These are phyloP conservation scores for Macrocentrus cingulum DNA, from an alignment of 1,140 invertebrate genomes.

Conservation along the genomic window DNA sequence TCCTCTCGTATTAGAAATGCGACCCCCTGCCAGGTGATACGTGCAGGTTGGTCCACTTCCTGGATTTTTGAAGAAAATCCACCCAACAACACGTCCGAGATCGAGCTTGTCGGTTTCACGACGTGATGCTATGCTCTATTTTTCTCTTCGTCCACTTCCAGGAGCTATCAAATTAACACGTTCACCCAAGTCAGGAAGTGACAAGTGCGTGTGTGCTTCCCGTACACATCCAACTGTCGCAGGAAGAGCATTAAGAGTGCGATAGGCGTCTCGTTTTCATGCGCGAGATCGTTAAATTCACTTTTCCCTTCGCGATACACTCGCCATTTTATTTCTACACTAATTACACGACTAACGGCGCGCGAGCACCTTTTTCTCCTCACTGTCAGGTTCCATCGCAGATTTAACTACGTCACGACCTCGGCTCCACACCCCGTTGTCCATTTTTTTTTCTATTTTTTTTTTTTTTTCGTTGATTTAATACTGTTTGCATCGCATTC, in stretches of 20 bases:
- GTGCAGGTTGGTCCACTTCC: conserved; percentile 39
- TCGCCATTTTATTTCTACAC: conserved; percentile 15
- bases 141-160: conserved; percentile 20
- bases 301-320: not conserved
- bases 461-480: no score
- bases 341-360: conserved; percentile 11
- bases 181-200: conserved; percentile 30
- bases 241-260: not conserved
- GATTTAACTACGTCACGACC: not conserved
- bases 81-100: conserved; percentile 41
- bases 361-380: not conserved
- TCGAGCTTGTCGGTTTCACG: conserved; percentile 40
- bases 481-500: no score
- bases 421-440: not conserved
- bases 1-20: conserved; percentile 27
- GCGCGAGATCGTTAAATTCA: conserved; percentile 13
- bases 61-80: conserved; percentile 49
- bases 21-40: conserved; percentile 25
- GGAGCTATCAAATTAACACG: conserved; percentile 36
- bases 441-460: no score
- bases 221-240: not conserved
- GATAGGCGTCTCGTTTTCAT: conserved; percentile 17
- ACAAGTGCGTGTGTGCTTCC: conserved; percentile 22
- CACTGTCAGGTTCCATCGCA: not conserved
- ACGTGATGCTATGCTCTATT: conserved; percentile 24